These are phyloP conservation scores for Odobenus rosmarus DNA, from an alignment of 2,113 vertebrate species.

Conservation along the genomic window DNA sequence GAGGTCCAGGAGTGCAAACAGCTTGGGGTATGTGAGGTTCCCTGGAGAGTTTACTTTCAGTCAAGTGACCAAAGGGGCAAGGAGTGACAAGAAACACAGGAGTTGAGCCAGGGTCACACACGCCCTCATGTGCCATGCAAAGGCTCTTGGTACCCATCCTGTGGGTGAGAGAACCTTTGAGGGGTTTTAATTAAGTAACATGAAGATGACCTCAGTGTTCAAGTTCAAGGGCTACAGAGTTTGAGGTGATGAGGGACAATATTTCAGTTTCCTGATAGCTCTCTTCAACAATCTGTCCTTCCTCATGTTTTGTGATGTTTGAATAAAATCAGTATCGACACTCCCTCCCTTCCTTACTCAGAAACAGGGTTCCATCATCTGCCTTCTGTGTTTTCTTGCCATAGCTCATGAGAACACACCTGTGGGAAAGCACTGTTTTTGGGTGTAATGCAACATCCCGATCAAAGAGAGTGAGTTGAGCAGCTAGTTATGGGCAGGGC, in stretches of 20 bases:
- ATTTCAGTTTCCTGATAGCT: not conserved
- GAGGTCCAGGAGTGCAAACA: not conserved
- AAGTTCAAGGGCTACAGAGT: not conserved
- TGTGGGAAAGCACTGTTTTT: not conserved
- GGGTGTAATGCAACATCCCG: not conserved
- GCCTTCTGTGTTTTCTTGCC: not conserved
- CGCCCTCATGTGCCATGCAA: not conserved
- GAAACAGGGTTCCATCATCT: not conserved
- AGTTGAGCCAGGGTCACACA: not conserved
- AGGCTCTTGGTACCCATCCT: not conserved
- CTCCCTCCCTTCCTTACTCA: not conserved
- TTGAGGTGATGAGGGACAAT: not conserved
- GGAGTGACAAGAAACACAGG: not conserved
- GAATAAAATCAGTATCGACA: not conserved
- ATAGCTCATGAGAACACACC: not conserved
- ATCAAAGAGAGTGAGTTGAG: not conserved
- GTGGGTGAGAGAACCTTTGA: not conserved
- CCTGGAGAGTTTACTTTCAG: not conserved
- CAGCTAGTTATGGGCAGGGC: not conserved
- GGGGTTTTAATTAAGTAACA: not conserved
- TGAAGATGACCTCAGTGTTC: not conserved
- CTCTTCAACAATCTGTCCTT: not conserved
- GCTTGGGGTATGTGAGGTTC: not conserved
- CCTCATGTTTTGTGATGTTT: not conserved
- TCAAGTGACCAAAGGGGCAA: not conserved